Evolutionary conservation across 2,888 invertebrate genomes (phyloP), one percentile per base, ranked within the genome.

Genomic region (Stegana nigrithorax): DNA sequence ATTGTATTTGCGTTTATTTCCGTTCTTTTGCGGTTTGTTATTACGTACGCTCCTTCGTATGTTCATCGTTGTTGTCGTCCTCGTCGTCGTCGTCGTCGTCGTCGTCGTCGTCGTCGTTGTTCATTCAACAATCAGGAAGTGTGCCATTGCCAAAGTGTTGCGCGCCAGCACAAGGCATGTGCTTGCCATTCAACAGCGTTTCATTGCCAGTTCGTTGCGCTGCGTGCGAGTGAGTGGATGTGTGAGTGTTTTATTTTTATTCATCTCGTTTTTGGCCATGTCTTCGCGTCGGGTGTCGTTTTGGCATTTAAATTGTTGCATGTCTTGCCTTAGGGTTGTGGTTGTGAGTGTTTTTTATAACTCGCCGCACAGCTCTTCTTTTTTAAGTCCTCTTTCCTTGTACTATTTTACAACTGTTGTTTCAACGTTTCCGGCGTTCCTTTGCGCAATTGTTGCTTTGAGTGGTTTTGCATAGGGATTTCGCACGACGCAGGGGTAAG

Each of bases 71-170:
- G 39, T 21, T 21, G 21, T 27, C 7, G n/a, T n/a, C n/a, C n/a
- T n/a, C n/a, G n/a, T n/a, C n/a, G n/a, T n/a, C n/a, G n/a, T n/a
- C n/a, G n/a, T n/a, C n/a, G n/a, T n/a, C n/a, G n/a, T n/a, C n/a
- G n/a, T n/a, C n/a, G n/a, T n/a, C n/a, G n/a, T n/a, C n/a, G n/a
- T n/a, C n/a, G n/a, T n/a, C n/a, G n/a, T 62, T 59, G 55, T 62
- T 39, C 50, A 70, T 68, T 66, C 74, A 73, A 74, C 72, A 76
- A 73, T 75, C 75, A 81, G 77, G 75, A 78, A 78, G 71, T 76
- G 77, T 65, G 59, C 17, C 53, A 29, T 19, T 58, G 19, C 45
- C 44, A 25, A 27, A 27, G 7, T 45, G 25, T 53, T 57, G 39
- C 60, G 26, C 21, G 29, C n/a, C n/a, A n/a, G n/a, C n/a, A n/a